Percentiles rank a stretch among this genome's conserved stretches.
phyloP scores from a whole-genome alignment of 1,140 invertebrate species.

The Chrysoperla carnea region DNA sequence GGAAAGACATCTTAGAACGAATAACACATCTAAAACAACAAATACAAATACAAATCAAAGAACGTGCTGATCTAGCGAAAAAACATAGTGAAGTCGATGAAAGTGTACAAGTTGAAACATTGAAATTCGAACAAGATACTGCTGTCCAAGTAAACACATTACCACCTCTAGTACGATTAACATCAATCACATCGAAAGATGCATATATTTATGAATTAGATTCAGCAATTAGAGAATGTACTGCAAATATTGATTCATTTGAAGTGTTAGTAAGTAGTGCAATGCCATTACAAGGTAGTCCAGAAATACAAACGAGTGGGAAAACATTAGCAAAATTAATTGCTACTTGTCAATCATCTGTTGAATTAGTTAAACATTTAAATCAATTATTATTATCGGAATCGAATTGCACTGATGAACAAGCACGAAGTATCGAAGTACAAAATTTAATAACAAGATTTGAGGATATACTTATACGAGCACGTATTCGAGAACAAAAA shows the following conservation, averaged over 20 bases:
- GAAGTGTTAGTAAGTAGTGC: slow-evolving; percentile 29
- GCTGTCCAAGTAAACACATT: slow-evolving; percentile 64
- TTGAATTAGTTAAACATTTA: slow-evolving; percentile 63
- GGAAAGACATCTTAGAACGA: slow-evolving; percentile 37
- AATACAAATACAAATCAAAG: slow-evolving; percentile 20
- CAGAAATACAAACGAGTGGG: slow-evolving; percentile 29
- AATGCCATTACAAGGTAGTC: slow-evolving; percentile 29
- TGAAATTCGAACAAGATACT: slow-evolving; percentile 54
- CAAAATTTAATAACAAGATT: slow-evolving; percentile 42
- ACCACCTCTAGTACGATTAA: slow-evolving; percentile 30
- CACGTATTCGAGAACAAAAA: slow-evolving; percentile 54
- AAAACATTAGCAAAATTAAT: slow-evolving; percentile 43
- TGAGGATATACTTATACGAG: slow-evolving; percentile 45
- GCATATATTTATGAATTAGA: slow-evolving; percentile 56
- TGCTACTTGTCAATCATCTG: slow-evolving; percentile 47
- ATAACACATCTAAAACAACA: slow-evolving; percentile 29
- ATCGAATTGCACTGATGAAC: slow-evolving; percentile 43
- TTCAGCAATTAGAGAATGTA: slow-evolving; percentile 43
- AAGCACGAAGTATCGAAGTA: slow-evolving; percentile 46
- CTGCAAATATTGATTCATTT: slow-evolving; percentile 30
- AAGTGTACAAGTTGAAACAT: slow-evolving; percentile 49
- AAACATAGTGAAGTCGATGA: slow-evolving; percentile 28
- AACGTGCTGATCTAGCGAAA: background rate
- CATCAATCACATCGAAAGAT: slow-evolving; percentile 55
- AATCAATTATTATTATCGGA: slow-evolving; percentile 54